Percentiles rank a stretch among this genome's conserved stretches.
Evolutionary conservation across 2,797 vertebrate genomes (phyloP).

Genomic region (Sebastiscus albofasciatus): DNA sequence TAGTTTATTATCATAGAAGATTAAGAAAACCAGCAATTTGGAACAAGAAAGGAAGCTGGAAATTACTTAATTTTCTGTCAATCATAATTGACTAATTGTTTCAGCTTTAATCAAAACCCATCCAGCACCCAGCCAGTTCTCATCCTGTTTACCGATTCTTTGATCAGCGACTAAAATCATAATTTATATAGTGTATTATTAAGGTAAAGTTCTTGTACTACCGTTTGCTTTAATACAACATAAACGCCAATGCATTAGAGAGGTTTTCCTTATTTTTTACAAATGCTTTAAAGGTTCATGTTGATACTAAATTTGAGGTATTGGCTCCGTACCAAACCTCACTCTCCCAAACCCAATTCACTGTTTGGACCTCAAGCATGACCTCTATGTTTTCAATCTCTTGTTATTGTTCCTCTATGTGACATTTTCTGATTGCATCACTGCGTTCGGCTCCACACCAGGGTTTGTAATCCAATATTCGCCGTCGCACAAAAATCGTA

Average conservation of each 20-base stretch:
- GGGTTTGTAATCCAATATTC: slow-evolving; percentile 36
- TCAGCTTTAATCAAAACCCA: neutral
- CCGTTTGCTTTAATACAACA: neutral
- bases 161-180: neutral
- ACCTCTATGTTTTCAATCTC: slow-evolving; percentile 15
- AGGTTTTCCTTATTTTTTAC: neutral
- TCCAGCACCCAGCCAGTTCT: too few relatives aligned
- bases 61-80: neutral
- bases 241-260: neutral
- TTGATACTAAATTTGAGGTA: neutral
- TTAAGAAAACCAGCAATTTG: neutral
- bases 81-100: neutral
- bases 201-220: neutral
- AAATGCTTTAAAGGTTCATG: neutral
- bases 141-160: neutral
- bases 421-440: slow-evolving; percentile 22
- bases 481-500: neutral
- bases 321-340: neutral
- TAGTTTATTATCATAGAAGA: neutral
- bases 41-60: neutral
- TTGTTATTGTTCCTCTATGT: neutral
- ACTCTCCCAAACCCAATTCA: neutral
- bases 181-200: neutral
- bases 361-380: neutral
- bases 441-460: neutral